Evolutionary conservation across 2,797 vertebrate genomes (phyloP).

Genomic region (Lagodon rhomboides): DNA sequence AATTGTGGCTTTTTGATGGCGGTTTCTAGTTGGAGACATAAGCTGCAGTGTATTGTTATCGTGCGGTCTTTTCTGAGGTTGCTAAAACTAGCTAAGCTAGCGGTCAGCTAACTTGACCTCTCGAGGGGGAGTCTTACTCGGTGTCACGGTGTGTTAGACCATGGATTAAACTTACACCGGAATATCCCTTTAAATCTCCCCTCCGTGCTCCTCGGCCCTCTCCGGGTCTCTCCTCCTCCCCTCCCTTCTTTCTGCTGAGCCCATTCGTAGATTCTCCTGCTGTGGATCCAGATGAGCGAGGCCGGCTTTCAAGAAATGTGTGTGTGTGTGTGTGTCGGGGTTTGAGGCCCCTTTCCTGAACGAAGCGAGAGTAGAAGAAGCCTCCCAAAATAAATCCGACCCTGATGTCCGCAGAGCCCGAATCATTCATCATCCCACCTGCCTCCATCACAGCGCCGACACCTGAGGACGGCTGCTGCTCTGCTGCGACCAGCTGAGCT

Average conservation of each 20-base stretch:
- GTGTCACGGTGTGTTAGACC: no score
- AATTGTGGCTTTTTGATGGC: no score
- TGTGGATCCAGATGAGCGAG: constrained; percentile 67
- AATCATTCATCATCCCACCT: constrained; percentile 22
- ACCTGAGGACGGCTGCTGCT: neutral
- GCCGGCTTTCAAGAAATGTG: constrained; percentile 20
- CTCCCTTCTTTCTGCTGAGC: constrained; percentile 3
- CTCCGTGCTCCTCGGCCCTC: constrained; percentile 26
- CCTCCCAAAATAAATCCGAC: constrained; percentile 12
- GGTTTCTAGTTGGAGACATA: no score
- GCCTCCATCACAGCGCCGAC: neutral
- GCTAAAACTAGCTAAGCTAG: no score
- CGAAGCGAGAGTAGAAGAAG: constrained; percentile 23
- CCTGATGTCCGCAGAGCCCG: constrained; percentile 12
- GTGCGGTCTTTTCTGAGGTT: no score
- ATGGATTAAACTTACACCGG: no score
- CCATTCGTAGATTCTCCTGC: constrained; percentile 55
- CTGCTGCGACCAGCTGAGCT: neutral
- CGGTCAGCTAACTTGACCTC: no score
- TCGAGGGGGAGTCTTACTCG: no score
- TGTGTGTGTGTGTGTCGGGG: neutral
- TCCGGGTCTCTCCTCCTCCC: constrained; percentile 27
- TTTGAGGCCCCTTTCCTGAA: constrained; percentile 38
- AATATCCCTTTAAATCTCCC: no score
- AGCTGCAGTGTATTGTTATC: no score